Percentiles rank a stretch among this genome's conserved stretches.
Evolutionary conservation across 2,888 invertebrate species (phyloP).

Genomic region (Agriotes lineatus): DNA sequence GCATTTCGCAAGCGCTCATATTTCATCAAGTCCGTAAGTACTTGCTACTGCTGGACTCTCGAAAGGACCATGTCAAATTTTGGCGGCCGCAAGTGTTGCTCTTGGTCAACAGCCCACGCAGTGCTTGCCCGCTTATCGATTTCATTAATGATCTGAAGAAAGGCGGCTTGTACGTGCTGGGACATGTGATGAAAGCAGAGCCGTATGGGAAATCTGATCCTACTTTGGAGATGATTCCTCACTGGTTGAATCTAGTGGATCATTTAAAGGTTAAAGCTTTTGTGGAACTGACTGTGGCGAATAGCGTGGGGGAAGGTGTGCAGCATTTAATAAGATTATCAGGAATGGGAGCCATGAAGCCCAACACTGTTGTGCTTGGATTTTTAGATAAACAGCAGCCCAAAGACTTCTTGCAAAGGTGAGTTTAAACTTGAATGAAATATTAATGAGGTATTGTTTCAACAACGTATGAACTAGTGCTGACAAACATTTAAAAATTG

Average conservation of each 20-base stretch:
- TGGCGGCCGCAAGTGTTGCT: slow-evolving; percentile 98
- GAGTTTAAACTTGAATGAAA: no score
- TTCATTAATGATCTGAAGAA: slow-evolving; percentile 99
- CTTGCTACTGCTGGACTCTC: slow-evolving; percentile 91
- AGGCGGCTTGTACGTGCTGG: slow-evolving; percentile 88
- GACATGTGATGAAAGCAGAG: slow-evolving; percentile 82
- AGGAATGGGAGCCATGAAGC: slow-evolving; percentile 99
- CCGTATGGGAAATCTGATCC: slow-evolving; percentile 74
- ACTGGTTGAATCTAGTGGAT: slow-evolving; percentile 95
- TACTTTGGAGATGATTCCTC: slow-evolving; percentile 81
- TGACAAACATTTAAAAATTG: no score
- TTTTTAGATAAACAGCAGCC: slow-evolving; percentile 87
- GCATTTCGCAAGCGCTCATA: slow-evolving; percentile 98
- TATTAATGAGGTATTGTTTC: no score
- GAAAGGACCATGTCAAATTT: slow-evolving; percentile 98
- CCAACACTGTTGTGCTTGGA: slow-evolving; percentile 96
- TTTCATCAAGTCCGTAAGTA: slow-evolving; percentile 99
- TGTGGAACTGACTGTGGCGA: slow-evolving; percentile 91
- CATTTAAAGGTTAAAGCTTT: slow-evolving; percentile 97
- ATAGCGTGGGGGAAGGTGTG: slow-evolving; percentile 88
- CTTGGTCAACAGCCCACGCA: slow-evolving; percentile 91
- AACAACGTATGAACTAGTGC: no score
- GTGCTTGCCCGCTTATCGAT: slow-evolving; percentile 91
- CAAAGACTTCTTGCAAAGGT: slow-evolving; percentile 84
- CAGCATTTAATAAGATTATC: slow-evolving; percentile 91